A percentile compares a stretch with the other conserved stretches of the same genome.
phyloP scores from a whole-genome alignment of 1,140 invertebrate species.

The Nasonia longicornis region DNA sequence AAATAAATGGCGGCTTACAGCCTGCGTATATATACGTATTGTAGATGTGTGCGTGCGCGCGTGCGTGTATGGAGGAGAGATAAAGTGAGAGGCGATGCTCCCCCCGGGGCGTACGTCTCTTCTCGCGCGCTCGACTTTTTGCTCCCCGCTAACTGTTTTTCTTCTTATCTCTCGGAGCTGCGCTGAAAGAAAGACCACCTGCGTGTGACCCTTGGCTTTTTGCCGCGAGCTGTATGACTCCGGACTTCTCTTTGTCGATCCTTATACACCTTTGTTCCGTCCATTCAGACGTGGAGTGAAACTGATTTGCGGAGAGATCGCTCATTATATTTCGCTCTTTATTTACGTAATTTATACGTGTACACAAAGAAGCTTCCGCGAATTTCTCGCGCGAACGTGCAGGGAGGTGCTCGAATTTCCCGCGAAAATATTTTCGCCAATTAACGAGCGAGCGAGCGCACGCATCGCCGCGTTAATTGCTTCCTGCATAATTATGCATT shows the following conservation, averaged over 20 bases:
- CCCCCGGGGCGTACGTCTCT: not conserved
- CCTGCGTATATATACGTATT: not conserved
- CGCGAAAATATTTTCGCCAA: slow-evolving; percentile 36
- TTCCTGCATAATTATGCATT: slow-evolving; percentile 36
- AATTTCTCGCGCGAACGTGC: no score
- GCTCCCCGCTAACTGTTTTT: slow-evolving; percentile 23
- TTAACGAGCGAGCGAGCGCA: slow-evolving; percentile 28
- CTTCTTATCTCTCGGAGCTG: slow-evolving; percentile 22
- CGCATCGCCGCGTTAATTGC: not conserved
- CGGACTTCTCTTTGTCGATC: not conserved
- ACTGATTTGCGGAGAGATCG: not conserved
- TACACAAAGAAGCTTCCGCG: no score
- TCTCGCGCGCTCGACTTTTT: not conserved
- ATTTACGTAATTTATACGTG: not conserved
- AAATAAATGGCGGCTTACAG: slow-evolving; percentile 58
- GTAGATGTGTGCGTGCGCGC: no score
- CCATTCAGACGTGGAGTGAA: not conserved
- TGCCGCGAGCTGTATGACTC: not conserved
- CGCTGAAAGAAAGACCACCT: not conserved
- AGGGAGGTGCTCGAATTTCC: not conserved
- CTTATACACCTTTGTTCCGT: no score
- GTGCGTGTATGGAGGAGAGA: slow-evolving; percentile 6
- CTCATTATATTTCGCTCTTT: not conserved
- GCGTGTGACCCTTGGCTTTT: not conserved
- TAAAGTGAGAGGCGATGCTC: slow-evolving; percentile 35